phyloP scores from a whole-genome alignment of 2,888 invertebrate genomes.

The Phortica magna region DNA sequence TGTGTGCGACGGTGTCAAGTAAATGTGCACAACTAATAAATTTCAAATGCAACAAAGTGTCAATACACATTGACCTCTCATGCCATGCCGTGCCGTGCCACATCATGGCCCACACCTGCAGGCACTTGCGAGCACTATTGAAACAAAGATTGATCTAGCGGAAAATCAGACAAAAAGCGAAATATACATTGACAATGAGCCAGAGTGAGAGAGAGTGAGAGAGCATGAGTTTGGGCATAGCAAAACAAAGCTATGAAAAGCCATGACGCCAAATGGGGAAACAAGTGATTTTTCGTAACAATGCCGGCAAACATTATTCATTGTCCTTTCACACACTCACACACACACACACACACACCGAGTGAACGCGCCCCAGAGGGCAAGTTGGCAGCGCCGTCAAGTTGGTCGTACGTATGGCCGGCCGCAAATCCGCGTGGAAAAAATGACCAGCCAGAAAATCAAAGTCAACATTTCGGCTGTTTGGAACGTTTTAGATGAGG shows the following conservation, averaged over 20 bases:
- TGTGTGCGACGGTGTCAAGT: constrained; percentile 43
- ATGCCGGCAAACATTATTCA: constrained; percentile 64
- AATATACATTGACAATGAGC: too few species aligned
- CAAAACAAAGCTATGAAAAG: neutral
- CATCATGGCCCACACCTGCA: neutral
- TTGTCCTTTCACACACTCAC: constrained; percentile 49
- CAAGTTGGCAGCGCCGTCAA: constrained; percentile 42
- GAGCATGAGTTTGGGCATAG: constrained; percentile 10
- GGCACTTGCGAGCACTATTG: constrained; percentile 20
- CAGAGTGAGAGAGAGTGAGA: neutral
- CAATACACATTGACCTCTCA: constrained; percentile 36
- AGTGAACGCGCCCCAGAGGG: constrained; percentile 41
- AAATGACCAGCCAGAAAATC: constrained; percentile 2
- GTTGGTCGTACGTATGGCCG: neutral
- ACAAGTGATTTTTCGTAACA: constrained; percentile 59
- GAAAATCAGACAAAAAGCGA: constrained; percentile 64
- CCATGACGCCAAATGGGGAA: constrained; percentile 40
- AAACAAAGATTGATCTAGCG: constrained; percentile 73
- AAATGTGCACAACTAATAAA: constrained; percentile 57
- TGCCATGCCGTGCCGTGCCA: neutral
- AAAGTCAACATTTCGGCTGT: constrained; percentile 2
- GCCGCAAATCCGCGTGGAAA: constrained; percentile 23
- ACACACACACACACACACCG: neutral
- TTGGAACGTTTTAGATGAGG: neutral
- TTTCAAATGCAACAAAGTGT: constrained; percentile 71